Percentiles rank a stretch among this genome's conserved stretches.
These are phyloP conservation scores for Selenia dentaria DNA, from an alignment of 2,888 invertebrate genomes.

Conservation along the genomic window DNA sequence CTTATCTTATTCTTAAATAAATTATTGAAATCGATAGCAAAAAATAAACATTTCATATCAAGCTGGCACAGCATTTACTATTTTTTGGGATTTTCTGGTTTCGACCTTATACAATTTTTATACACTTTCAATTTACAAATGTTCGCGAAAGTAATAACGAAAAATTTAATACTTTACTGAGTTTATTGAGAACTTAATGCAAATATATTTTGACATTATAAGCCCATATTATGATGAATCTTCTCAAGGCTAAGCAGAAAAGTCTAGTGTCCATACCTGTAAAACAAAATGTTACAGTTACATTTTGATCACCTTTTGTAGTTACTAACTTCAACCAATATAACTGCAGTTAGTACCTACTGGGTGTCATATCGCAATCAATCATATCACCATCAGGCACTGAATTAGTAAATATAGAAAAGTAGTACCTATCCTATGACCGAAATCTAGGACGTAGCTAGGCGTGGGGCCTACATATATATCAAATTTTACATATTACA, in stretches of 20 bases:
- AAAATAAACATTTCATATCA: conserved; percentile 53
- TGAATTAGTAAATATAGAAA: too few species aligned
- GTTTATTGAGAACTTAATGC: conserved; percentile 71
- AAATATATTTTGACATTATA: conserved; percentile 60
- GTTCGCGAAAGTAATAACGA: conserved; percentile 64
- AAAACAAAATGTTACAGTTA: conserved; percentile 39
- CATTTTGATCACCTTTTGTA: too few species aligned
- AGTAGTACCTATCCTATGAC: too few species aligned
- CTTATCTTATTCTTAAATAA: not conserved
- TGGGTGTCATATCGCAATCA: too few species aligned
- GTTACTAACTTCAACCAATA: too few species aligned
- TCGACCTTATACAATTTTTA: conserved; percentile 47
- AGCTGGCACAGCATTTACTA: conserved; percentile 56
- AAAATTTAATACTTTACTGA: conserved; percentile 59
- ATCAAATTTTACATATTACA: too few species aligned
- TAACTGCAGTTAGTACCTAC: too few species aligned
- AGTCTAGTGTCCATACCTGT: conserved; percentile 80
- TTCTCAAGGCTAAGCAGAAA: conserved; percentile 25
- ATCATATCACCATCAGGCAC: too few species aligned
- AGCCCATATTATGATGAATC: conserved; percentile 49
- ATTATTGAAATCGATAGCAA: conserved; percentile 23
- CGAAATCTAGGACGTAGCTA: too few species aligned
- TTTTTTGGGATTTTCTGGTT: conserved; percentile 53
- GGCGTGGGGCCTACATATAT: too few species aligned
- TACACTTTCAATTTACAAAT: conserved; percentile 47